These are phyloP conservation scores for Aleiodes sp. DNA, from an alignment of 1,140 invertebrate genomes.

Conservation along the genomic window DNA sequence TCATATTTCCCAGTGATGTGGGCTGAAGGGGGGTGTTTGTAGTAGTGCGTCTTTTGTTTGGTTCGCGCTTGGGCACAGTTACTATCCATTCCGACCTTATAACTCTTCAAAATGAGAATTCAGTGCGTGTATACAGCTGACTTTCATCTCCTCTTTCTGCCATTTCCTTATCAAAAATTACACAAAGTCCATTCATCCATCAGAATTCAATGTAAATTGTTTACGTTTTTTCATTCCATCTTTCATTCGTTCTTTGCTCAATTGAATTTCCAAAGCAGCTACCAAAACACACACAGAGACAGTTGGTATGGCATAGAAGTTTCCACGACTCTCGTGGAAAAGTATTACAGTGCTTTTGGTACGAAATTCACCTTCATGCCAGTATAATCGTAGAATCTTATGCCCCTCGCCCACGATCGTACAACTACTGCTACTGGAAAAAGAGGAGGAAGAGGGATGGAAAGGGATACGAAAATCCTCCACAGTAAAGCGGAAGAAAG, in stretches of 20 bases:
- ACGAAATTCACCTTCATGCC: constrained; percentile 24
- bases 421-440: background rate
- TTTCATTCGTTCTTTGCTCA: background rate
- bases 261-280: background rate
- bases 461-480: constrained; percentile 7
- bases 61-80: constrained; percentile 47
- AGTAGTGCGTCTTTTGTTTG: constrained; percentile 72
- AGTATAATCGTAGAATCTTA: constrained; percentile 30
- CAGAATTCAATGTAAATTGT: too few species aligned
- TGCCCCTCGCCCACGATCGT: constrained; percentile 8
- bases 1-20: constrained; percentile 72
- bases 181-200: background rate
- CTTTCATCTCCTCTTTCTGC: background rate
- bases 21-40: too few species aligned
- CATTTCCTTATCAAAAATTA: constrained; percentile 16
- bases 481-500: constrained; percentile 16
- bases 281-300: background rate
- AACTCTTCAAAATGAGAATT: constrained; percentile 11
- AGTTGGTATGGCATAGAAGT: background rate
- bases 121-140: background rate
- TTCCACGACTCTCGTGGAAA: constrained; percentile 7
- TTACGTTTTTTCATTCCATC: background rate
- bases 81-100: constrained; percentile 22
- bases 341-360: constrained; percentile 21
- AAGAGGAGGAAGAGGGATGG: background rate